These are phyloP conservation scores for Philypnodon macrostomus DNA, from an alignment of 2,797 vertebrate species.

Conservation along the genomic window DNA sequence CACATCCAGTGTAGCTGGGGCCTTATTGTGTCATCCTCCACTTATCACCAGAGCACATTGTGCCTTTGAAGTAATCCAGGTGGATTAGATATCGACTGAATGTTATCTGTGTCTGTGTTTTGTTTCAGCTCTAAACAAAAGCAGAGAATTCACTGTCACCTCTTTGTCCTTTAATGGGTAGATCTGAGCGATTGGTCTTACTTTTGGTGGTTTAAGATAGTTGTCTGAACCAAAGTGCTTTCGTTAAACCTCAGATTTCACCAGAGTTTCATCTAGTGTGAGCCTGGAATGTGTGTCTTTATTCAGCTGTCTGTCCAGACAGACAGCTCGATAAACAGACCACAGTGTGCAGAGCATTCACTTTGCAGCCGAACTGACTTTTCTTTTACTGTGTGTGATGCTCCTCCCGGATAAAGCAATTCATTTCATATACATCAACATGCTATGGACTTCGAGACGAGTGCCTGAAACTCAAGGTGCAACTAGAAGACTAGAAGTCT, in stretches of 20 bases:
- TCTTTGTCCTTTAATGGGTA: slow-evolving; percentile 10
- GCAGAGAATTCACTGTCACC: slow-evolving; percentile 19
- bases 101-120: slow-evolving; percentile 45
- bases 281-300: slow-evolving; percentile 32
- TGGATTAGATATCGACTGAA: slow-evolving; percentile 58
- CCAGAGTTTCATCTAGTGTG: slow-evolving; percentile 35
- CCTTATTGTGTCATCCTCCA: slow-evolving; percentile 23
- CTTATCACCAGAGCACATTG: slow-evolving; percentile 34
- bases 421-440: too few species aligned
- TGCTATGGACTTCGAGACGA: too few species aligned
- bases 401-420: too few species aligned
- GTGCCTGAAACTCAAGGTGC: too few species aligned
- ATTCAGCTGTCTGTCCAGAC: slow-evolving; percentile 56
- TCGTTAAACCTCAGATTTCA: slow-evolving; percentile 33
- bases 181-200: background rate
- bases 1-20: too few species aligned
- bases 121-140: slow-evolving; percentile 46
- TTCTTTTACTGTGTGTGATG: too few species aligned
- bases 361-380: slow-evolving; percentile 26
- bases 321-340: slow-evolving; percentile 71
- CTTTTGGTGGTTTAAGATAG: slow-evolving; percentile 12
- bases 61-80: slow-evolving; percentile 52
- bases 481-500: too few species aligned
- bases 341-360: slow-evolving; percentile 40
- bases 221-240: slow-evolving; percentile 19